Base-by-base conservation (phyloP, 2,888 invertebrate genomes). In the Lucinisca nassula region DNA sequence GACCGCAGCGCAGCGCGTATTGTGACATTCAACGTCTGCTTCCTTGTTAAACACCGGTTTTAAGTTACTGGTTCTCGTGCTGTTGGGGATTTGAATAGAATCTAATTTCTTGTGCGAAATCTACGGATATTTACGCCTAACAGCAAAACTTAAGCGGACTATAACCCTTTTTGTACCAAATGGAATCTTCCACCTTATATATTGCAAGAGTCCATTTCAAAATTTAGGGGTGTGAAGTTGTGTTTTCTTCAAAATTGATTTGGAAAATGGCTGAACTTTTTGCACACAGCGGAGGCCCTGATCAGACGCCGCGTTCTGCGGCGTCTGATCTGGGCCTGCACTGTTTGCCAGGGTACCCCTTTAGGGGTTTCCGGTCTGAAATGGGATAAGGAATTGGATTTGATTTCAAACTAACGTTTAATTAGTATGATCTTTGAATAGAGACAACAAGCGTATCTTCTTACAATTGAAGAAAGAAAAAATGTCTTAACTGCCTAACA, bases 31-130 rank as follows among this genome's bases (percentile, higher is more conserved):
- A 77, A 80, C 89, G 87, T 82, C 83, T 90, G 89, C 83, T 87
- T 81, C 83, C 78, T 81, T 74, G 82, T 85, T 90, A 90, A 90
- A 90, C 87, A 90, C 85, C 85, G 87, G 89, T 90, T 90, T 90
- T 83, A 75, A 70, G 87, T 90, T 90, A 85, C 87, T 27, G 49
- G 27, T 81, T 82, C 89, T 85, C 89, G 89, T 87, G 89, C 78
- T 79, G 35, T 38, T 27, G 58, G 77, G 1, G 67, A 10, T 67
- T 3, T 67, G 67, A 67, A 67, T n/a, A 35, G 67, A 6, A 4
- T 67, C 21, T 32, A 67, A 67, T 67, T 67, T 35, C 67, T 67
- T 17, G 35, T 21, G 32, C 17, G n/a, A 35, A 67, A 35, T 35
- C 35, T 27, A 27, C 58, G 24, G 67, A 35, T 32, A 35, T 67